A percentile compares a stretch with the other conserved stretches of the same genome.
Evolutionary conservation across 1,140 invertebrate genomes (phyloP).

Genomic region (Caenorhabditis inopinata): DNA sequence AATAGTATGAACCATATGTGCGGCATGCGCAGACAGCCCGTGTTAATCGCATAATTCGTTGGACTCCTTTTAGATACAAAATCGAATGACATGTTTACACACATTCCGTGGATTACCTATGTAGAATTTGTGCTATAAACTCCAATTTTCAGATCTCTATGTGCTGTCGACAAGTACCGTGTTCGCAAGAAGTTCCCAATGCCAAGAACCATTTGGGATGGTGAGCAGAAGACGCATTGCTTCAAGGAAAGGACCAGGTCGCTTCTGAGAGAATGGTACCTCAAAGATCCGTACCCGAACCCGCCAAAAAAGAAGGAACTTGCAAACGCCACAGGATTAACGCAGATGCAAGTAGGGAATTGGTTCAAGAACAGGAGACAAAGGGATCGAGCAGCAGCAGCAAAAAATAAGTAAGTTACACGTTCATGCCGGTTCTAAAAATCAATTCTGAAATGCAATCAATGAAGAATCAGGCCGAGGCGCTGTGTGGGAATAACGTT

Average conservation of each 20-base stretch:
- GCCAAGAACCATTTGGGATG: slow-evolving; percentile 93
- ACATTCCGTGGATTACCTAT: not conserved
- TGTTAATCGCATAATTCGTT: slow-evolving; percentile 30
- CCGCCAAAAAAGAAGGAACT: slow-evolving; percentile 96
- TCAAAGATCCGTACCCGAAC: slow-evolving; percentile 98
- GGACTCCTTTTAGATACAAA: not conserved
- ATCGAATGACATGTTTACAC: not conserved
- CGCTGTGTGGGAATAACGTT: too few species aligned
- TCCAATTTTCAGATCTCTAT: slow-evolving; percentile 76
- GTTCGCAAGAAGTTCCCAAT: slow-evolving; percentile 97
- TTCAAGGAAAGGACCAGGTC: slow-evolving; percentile 96
- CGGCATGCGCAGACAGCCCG: not conserved
- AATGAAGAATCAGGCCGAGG: too few species aligned
- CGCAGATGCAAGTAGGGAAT: slow-evolving; percentile 98
- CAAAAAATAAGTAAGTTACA: slow-evolving; percentile 81
- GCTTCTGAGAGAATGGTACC: slow-evolving; percentile 92
- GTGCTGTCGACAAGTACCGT: slow-evolving; percentile 99
- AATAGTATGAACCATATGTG: not conserved
- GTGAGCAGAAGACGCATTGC: slow-evolving; percentile 99
- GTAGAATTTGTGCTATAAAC: not conserved
- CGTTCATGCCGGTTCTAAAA: too few species aligned
- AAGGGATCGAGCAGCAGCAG: slow-evolving; percentile 94
- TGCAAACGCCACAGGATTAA: slow-evolving; percentile 92
- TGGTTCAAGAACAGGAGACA: slow-evolving; percentile 99
- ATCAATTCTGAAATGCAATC: too few species aligned